phyloP scores from a whole-genome alignment of 2,888 invertebrate species.

The Cataglyphis altisquamis region DNA sequence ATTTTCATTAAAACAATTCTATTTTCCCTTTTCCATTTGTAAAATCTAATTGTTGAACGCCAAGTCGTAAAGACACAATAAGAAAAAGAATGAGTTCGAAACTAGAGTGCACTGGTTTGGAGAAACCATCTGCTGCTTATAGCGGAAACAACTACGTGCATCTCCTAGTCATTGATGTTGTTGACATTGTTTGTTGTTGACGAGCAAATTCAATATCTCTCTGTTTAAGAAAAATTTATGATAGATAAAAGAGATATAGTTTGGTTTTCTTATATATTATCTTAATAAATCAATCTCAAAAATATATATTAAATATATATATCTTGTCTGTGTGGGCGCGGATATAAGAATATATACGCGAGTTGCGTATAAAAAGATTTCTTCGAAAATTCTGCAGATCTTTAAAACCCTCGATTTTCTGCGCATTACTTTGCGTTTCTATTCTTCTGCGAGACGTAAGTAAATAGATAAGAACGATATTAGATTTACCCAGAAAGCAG shows the following conservation, averaged over 20 bases:
- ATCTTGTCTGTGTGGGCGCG: conserved; percentile 11
- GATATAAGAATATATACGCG: conserved; percentile 2
- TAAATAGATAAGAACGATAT: conserved; percentile 75
- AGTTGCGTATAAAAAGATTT: conserved; percentile 59
- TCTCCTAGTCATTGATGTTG: neutral
- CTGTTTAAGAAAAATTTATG: conserved; percentile 28
- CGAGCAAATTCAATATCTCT: neutral
- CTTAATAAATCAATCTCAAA: neutral
- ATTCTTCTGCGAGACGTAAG: conserved; percentile 72
- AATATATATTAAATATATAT: conserved; percentile 35
- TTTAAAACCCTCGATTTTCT: conserved; percentile 67
- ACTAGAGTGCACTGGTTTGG: conserved; percentile 2
- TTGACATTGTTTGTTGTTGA: neutral
- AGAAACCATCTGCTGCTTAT: neutral
- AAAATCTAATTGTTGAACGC: conserved; percentile 36
- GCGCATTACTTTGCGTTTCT: conserved; percentile 66
- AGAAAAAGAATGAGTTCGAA: conserved; percentile 33
- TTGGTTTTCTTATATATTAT: conserved; percentile 35
- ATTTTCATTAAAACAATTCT: conserved; percentile 41
- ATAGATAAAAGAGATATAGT: conserved; percentile 18
- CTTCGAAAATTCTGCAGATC: conserved; percentile 58
- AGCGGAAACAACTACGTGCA: neutral
- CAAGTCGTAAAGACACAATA: conserved; percentile 1
- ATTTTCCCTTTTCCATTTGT: conserved; percentile 25
- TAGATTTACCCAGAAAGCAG: conserved; percentile 72